Percentiles rank a stretch among this genome's conserved stretches.
These are phyloP conservation scores for Galerucella calmariensis DNA, from an alignment of 2,888 invertebrate species.

Conservation along the genomic window DNA sequence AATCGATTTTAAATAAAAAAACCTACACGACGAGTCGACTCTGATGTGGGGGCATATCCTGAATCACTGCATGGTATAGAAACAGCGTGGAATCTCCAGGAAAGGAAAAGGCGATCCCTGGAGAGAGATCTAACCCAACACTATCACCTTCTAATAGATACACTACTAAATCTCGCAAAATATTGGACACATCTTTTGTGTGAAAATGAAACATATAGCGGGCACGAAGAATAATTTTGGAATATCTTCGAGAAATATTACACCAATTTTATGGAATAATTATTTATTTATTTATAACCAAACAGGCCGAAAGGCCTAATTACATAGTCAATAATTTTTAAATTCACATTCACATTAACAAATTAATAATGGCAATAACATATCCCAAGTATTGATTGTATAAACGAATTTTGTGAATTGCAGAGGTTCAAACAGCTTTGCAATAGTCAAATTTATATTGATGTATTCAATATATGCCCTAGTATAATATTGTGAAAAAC, in stretches of 20 bases:
- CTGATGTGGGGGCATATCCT: not conserved
- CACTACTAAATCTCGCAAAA: constrained; percentile 43
- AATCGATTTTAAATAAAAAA: not conserved
- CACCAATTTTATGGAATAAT: constrained; percentile 7
- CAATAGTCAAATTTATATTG: too few relatives aligned
- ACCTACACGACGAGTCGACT: not conserved
- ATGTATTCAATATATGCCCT: too few relatives aligned
- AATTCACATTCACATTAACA: too few relatives aligned
- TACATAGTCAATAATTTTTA: too few relatives aligned
- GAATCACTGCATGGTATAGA: constrained; percentile 14
- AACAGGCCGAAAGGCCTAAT: too few relatives aligned
- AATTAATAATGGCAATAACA: too few relatives aligned
- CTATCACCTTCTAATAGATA: constrained; percentile 48
- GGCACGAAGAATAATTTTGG: constrained; percentile 25
- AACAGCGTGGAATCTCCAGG: not conserved
- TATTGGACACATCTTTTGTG: constrained; percentile 39
- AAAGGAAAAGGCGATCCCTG: constrained; percentile 18
- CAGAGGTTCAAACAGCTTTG: too few relatives aligned
- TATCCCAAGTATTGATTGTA: too few relatives aligned
- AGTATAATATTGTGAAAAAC: too few relatives aligned
- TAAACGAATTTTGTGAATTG: too few relatives aligned
- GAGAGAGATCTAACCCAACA: constrained; percentile 30
- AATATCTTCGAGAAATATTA: constrained; percentile 30
- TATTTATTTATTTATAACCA: too few relatives aligned
- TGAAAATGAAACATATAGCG: constrained; percentile 5